phyloP scores from a whole-genome alignment of 2,113 vertebrate genomes.

The Sinocyclocheilus grahami region DNA sequence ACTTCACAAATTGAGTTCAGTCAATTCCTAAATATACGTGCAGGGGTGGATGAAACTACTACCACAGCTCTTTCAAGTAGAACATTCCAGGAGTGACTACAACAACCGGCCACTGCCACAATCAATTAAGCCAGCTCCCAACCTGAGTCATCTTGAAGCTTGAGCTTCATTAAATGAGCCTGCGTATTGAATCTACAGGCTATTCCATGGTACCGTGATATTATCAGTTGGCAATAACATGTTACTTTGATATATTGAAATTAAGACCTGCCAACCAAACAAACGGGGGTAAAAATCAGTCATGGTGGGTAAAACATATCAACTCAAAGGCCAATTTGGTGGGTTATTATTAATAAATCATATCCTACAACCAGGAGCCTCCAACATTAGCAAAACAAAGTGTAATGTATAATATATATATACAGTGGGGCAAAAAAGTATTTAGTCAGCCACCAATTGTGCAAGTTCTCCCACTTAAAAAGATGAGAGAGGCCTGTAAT shows the following conservation, averaged over 20 bases:
- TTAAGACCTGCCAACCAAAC: not conserved
- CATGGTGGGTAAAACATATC: not conserved
- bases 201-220: not conserved
- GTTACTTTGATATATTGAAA: not conserved
- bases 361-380: not conserved
- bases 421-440: too few relatives aligned
- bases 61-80: not conserved
- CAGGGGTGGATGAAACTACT: not conserved
- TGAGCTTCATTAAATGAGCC: not conserved
- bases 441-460: too few relatives aligned
- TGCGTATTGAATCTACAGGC: not conserved
- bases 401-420: not conserved
- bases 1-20: slow-evolving; percentile 1
- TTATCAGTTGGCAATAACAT: not conserved
- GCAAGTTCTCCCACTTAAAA: too few relatives aligned
- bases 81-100: not conserved
- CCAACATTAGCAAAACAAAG: not conserved
- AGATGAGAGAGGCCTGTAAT: too few relatives aligned
- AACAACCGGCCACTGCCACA: not conserved
- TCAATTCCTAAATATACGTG: not conserved
- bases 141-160: not conserved
- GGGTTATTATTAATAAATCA: not conserved
- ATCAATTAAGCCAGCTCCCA: not conserved
- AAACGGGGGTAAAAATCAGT: not conserved
- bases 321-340: not conserved